A percentile compares a stretch with the other conserved stretches of the same genome.
phyloP scores from a whole-genome alignment of 2,797 vertebrate species.

The Schizopygopsis malacanthus region DNA sequence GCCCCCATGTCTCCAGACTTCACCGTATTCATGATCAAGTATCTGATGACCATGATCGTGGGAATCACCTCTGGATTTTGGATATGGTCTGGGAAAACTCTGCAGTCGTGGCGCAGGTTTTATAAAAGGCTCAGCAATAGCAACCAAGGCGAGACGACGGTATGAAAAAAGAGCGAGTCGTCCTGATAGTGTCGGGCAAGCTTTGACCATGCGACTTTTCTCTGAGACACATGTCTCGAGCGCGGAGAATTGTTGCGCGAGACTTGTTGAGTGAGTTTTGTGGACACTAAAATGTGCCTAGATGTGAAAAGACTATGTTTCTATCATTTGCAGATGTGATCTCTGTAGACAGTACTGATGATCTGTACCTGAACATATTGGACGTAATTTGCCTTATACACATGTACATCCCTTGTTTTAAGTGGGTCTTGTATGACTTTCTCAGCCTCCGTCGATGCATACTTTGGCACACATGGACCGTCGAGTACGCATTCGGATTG shows the following conservation, averaged over 20 bases:
- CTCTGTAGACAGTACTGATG: constrained; percentile 49
- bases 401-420: constrained; percentile 56
- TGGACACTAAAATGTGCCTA: constrained; percentile 51
- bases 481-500: constrained; percentile 48
- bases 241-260: constrained; percentile 5
- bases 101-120: constrained; percentile 97
- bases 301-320: constrained; percentile 48
- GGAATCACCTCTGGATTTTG: constrained; percentile 99
- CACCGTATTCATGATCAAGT: constrained; percentile 99
- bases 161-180: constrained; percentile 75
- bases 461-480: constrained; percentile 59
- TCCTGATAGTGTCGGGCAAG: constrained; percentile 27
- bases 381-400: constrained; percentile 60
- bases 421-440: constrained; percentile 61
- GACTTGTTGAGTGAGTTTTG: constrained; percentile 33
- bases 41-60: constrained; percentile 99
- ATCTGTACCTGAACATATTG: constrained; percentile 44
- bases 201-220: constrained; percentile 60
- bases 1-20: constrained; percentile 96
- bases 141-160: constrained; percentile 96
- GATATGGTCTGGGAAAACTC: constrained; percentile 99
- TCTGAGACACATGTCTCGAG: constrained; percentile 55
- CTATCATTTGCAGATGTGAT: constrained; percentile 55
- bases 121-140: constrained; percentile 93
- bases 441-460: constrained; percentile 63